A percentile compares a stretch with the other conserved stretches of the same genome.
Evolutionary conservation across 2,888 invertebrate genomes (phyloP).

Genomic region (Agrotis exclamationis): DNA sequence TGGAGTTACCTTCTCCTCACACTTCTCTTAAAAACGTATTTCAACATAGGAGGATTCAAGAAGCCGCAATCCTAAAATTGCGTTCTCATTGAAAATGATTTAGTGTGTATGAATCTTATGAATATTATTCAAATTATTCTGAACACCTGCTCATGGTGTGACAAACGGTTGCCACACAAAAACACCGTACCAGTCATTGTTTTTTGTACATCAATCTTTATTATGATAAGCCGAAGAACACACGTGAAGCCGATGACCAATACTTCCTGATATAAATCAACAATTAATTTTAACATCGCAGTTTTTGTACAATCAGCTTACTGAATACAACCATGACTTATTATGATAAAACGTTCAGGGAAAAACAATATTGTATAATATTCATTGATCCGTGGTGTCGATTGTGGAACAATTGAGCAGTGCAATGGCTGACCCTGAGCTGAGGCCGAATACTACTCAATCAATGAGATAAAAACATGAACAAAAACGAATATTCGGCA

Average conservation of each 20-base stretch:
- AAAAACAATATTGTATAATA: conserved; percentile 67
- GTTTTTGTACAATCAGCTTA: conserved; percentile 75
- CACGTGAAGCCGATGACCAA: conserved; percentile 67
- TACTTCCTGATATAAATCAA: conserved; percentile 83
- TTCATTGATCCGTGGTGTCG: conserved; percentile 72
- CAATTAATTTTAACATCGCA: conserved; percentile 81
- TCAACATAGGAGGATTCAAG: neutral
- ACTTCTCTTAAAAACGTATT: neutral
- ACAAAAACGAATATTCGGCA: conserved; percentile 66
- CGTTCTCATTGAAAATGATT: neutral
- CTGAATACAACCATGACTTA: conserved; percentile 71
- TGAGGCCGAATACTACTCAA: conserved; percentile 67
- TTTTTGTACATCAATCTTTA: conserved; percentile 56
- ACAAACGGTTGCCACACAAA: conserved; percentile 32
- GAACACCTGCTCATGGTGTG: conserved; percentile 36
- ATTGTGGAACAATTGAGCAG: conserved; percentile 65
- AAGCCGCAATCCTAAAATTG: neutral
- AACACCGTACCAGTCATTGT: conserved; percentile 25
- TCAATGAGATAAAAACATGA: conserved; percentile 63
- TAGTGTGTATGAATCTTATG: no score
- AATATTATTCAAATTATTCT: conserved; percentile 15
- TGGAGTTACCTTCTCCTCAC: neutral
- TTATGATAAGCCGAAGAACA: conserved; percentile 54
- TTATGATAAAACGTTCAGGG: conserved; percentile 72
- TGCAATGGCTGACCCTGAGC: conserved; percentile 75